Base-by-base conservation (phyloP, 2,113 vertebrate genomes). In the Piaya cayana region DNA sequence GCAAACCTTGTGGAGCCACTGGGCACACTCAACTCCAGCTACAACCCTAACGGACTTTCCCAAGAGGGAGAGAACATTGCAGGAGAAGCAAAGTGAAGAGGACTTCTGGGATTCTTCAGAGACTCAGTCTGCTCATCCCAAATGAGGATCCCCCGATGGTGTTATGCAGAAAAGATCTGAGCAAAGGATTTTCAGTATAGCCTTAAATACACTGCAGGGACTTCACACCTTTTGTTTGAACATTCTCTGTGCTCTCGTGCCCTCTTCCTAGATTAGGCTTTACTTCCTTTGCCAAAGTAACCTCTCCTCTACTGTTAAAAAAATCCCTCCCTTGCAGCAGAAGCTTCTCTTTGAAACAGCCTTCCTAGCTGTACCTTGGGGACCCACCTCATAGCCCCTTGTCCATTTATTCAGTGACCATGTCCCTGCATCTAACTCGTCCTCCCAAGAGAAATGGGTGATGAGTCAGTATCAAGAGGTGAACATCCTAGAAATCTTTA, bases 1-100 rank as follows among this genome's bases (percentile, higher is more conserved):
- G 49, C 53, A 76, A 23, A 6, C 49, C 52, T 62, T 26, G 49
- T 3, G 63, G 36, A 81, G 60, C 27, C 37, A 19, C 70, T 5
- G 76, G 59, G 32, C 50, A 26, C 45, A 30, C 49, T 0, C 52
- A 86, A 56, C 50, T 80, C 47, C 68, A 64, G 60, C 30, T 1
- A 16, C 0, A 2, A 72, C 29, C 52, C 42, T 34, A 21, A 27
- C 0, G 0, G n/a, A 27, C 53, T 22, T 30, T 67, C 30, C 27
- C 25, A 2, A 49, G 29, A 72, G 17, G 5, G 7, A 74, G 3
- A 15, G 30, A 32, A 27, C 67, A 59, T 3, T 89, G 65, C 52
- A 68, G 56, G 34, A 81, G 60, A 91, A 86, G 22, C 34, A 78
- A 92, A 78, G 52, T 34, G 63, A n/a, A 15, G 23, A 75, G 43